Evolutionary conservation across 2,888 invertebrate species (phyloP), one percentile per base, ranked within the genome.

Genomic region (Harmothoe impar): DNA sequence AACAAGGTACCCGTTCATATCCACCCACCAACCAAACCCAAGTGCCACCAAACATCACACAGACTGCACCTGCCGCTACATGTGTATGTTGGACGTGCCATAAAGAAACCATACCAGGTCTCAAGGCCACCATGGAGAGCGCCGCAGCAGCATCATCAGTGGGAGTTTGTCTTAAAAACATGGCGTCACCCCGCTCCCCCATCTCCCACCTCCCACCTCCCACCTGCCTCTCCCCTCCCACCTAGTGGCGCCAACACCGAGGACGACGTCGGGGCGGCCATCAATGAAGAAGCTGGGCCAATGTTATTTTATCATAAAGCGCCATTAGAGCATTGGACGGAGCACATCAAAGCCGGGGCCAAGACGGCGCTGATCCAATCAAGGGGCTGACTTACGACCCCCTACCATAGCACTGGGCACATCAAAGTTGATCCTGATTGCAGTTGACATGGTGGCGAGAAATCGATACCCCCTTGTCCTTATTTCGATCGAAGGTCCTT

Each of bases 241-340:
- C 81, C 81, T 20, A 5, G 7, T 10, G 15, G 35, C 81, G 35
- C 35, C 35, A 20, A 20, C 29, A 35, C 20, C 81, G 43, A 25
- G 81, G 81, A 15, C 35, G 20, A 12, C 17, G 81, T 25, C 77
- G 10, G n/a, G 62, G 77, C 31, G 81, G 43, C 81, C 20, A 17
- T 20, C 25, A 33, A 35, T 81, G 81, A 43, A 35, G 81, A n/a
- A 35, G 23, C 43, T 81, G 35, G 81, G 81, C 81, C 81, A 81
- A 81, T 81, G 43, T 81, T 81, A 81, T 43, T 81, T 72, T 72
- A 72, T 72, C 72, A 81, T 81, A 81, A 81, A 33, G 81, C 81
- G 81, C 81, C 81, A 81, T 81, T 81, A 81, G 81, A 33, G 43
- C 81, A 43, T 81, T 81, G 81, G 72, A 12, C 15, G 81, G 43